Conservation (phyloP, 2,797 vertebrate species). For the Diglossa cyanea region DNA sequence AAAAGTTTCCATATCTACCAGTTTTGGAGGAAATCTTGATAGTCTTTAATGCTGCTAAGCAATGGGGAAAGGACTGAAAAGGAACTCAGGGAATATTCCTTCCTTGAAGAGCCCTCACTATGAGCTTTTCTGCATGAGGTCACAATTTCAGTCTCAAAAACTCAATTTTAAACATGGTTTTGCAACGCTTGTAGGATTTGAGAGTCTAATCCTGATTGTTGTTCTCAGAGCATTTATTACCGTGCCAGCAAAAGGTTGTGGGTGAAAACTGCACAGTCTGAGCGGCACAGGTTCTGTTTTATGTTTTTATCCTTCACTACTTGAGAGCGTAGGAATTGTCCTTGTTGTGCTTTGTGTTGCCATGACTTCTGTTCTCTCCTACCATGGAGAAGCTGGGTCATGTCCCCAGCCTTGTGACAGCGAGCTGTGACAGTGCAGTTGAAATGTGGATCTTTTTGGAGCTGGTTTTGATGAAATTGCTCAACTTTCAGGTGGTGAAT, state of each 20-base stretch:
- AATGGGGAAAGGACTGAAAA: neutral
- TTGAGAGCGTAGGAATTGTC: neutral
- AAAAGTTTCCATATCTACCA: neutral
- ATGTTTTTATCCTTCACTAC: rapidly evolving
- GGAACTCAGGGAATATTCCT: neutral
- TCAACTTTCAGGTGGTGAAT: neutral
- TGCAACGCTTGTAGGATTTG: neutral
- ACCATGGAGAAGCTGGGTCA: neutral
- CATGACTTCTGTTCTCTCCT: neutral
- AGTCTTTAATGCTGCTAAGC: neutral
- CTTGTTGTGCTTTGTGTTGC: neutral
- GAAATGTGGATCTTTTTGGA: neutral
- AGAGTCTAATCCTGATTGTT: neutral
- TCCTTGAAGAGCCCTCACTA: neutral
- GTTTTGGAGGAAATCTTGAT: neutral
- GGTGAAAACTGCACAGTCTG: neutral
- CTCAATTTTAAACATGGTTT: neutral
- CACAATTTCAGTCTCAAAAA: neutral
- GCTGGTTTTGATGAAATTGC: neutral
- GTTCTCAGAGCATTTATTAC: neutral
- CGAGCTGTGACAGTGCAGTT: neutral
- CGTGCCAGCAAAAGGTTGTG: neutral
- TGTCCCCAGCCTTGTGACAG: neutral
- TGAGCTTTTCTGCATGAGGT: neutral
- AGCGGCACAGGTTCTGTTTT: neutral